Percentiles rank a stretch among this genome's conserved stretches.
Evolutionary conservation across 2,113 vertebrate genomes (phyloP).

Genomic region (Ammodytes dubius): DNA sequence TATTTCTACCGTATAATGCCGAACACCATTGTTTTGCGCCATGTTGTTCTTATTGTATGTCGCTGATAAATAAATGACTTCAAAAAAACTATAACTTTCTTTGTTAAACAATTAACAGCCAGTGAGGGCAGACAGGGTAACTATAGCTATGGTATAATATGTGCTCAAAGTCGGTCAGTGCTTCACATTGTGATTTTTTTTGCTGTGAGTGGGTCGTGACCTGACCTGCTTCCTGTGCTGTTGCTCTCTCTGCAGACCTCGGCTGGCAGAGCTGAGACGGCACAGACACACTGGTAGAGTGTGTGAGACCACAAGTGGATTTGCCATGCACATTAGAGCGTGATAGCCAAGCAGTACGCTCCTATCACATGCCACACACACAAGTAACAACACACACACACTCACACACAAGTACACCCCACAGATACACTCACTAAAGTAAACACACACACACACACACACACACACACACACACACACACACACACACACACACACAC

Average conservation of each 20-base stretch:
- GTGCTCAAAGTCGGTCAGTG: conserved; percentile 40
- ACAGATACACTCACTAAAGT: not conserved
- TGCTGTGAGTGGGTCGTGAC: conserved; percentile 61
- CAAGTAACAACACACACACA: conserved; percentile 24
- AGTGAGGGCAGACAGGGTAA: not conserved
- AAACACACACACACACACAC: conserved; percentile 50
- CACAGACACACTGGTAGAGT: conserved; percentile 71
- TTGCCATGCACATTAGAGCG: conserved; percentile 83
- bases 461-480: conserved; percentile 48
- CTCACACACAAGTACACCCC: conserved; percentile 38
- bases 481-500: conserved; percentile 60
- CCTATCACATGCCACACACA: conserved; percentile 80
- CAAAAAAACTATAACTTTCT: not conserved
- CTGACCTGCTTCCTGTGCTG: conserved; percentile 67
- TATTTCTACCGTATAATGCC: too few species aligned
- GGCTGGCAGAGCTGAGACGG: conserved; percentile 60
- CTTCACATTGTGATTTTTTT: conserved; percentile 47
- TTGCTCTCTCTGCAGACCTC: conserved; percentile 57
- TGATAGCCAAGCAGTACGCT: conserved; percentile 79
- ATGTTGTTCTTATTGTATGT: too few species aligned
- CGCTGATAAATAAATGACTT: too few species aligned
- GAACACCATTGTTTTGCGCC: too few species aligned
- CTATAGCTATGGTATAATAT: conserved; percentile 33
- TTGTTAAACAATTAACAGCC: conserved; percentile 11
- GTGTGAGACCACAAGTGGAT: conserved; percentile 83